phyloP scores from a whole-genome alignment of 2,888 invertebrate genomes.

The Pachliopta kotzebuea region DNA sequence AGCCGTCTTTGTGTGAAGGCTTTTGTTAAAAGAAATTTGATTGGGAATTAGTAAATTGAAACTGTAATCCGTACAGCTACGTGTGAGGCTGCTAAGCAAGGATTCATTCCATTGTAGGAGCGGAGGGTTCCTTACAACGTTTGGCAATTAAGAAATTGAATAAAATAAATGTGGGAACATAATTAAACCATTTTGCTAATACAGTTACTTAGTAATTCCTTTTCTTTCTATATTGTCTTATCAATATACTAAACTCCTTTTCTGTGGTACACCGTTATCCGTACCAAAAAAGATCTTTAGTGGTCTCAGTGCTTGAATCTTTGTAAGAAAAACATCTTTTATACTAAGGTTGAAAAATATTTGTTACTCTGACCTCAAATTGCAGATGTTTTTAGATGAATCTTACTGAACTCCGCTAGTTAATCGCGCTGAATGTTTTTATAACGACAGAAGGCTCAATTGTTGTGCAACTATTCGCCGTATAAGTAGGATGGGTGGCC shows the following conservation, averaged over 20 bases:
- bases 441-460: conserved; percentile 24
- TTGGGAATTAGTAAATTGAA: conserved; percentile 30
- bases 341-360: too few relatives aligned
- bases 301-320: too few relatives aligned
- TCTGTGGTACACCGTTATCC: too few relatives aligned
- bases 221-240: too few relatives aligned
- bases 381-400: background rate
- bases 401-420: conserved; percentile 7
- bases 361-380: too few relatives aligned
- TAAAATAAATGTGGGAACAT: background rate
- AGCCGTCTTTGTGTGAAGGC: conserved; percentile 32
- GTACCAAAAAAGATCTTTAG: too few relatives aligned
- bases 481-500: conserved; percentile 38
- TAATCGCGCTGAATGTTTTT: conserved; percentile 23
- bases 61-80: conserved; percentile 26
- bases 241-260: too few relatives aligned
- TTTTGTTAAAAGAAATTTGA: conserved; percentile 45
- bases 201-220: too few relatives aligned
- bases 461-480: conserved; percentile 17
- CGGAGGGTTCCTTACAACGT: conserved; percentile 6
- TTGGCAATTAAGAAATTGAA: background rate
- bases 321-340: too few relatives aligned
- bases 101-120: background rate
- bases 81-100: conserved; percentile 11
- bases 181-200: background rate